Evolutionary conservation across 2,797 vertebrate genomes (phyloP), one percentile per base, ranked within the genome.

Genomic region (Lepus oiostolus): DNA sequence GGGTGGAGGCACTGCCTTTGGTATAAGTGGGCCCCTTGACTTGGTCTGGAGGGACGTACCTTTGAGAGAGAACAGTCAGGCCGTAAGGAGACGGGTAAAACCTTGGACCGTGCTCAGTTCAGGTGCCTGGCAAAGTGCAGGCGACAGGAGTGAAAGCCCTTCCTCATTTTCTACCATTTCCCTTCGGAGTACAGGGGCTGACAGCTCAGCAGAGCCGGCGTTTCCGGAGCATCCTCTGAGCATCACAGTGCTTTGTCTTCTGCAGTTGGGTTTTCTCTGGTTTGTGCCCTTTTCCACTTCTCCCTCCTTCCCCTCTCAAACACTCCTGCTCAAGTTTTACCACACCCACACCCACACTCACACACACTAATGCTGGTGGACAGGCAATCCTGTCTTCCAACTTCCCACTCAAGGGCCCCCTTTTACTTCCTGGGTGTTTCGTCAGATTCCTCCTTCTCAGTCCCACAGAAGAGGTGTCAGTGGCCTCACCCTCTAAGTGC

Each of bases 31-130:
- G 70, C 24, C 96, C 97, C 65, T 97, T 98, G 88, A 96, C 98
- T 98, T 99, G 97, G 97, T 99, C 98, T 97, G 99, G 97, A 47
- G 99, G 99, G 93, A 99, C 98, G 93, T 99, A 99, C 99, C 99
- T 99, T 97, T 13, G 94, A 85, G 79, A 85, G 95, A 97, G 30
- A 94, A 95, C 7, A 85, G 84, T 68, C 19, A 81, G 68, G 68
- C 88, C 84, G 47, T 92, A 54, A 71, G 58, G 54, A 81, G 32
- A 82, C 24, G 47, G 32, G 2, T 54, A 70, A 82, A 82, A 93
- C 26, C 38, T 38, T 32, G 76, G 47, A 16, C 77, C 10, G 60
- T n/a, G 70, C 35, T 94, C 54, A 85, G 47, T n/a, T 32, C 60
- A 94, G 47, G 52, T 75, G 38, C 26, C 35, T 76, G 67, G 82